Percentiles rank a stretch among this genome's conserved stretches.
phyloP scores from a whole-genome alignment of 1,140 invertebrate species.

The Archivesica marissinica region DNA sequence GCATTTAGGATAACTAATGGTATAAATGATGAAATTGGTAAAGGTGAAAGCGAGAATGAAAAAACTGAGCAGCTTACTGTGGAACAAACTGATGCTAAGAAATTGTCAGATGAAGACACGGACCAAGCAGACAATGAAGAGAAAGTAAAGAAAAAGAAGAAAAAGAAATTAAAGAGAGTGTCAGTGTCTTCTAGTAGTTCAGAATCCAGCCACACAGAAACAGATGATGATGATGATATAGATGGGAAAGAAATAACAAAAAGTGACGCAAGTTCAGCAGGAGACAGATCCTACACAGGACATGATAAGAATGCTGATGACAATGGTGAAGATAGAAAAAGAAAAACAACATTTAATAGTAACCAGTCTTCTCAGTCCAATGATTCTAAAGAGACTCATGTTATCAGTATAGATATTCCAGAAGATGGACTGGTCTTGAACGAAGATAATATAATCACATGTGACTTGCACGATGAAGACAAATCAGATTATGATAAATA shows the following conservation, averaged over 20 bases:
- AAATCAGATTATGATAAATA: neutral
- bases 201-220: constrained; percentile 20
- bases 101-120: neutral
- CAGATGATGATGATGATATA: constrained; percentile 35
- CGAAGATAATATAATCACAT: neutral
- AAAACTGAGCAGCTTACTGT: too few relatives aligned
- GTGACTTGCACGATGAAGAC: neutral
- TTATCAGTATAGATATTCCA: constrained; percentile 7
- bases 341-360: neutral
- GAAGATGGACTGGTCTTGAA: neutral
- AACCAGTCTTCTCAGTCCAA: neutral
- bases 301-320: neutral
- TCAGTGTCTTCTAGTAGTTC: constrained; percentile 39
- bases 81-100: too few relatives aligned
- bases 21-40: too few relatives aligned
- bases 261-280: neutral
- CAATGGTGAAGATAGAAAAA: neutral
- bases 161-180: constrained; percentile 2
- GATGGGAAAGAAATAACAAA: neutral
- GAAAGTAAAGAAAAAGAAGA: constrained; percentile 38
- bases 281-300: neutral
- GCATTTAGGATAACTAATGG: too few relatives aligned
- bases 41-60: too few relatives aligned
- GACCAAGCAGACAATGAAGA: neutral
- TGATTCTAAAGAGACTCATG: neutral